A percentile compares a stretch with the other conserved stretches of the same genome.
Evolutionary conservation across 2,113 vertebrate genomes (phyloP).

Genomic region (Hemicordylus capensis): DNA sequence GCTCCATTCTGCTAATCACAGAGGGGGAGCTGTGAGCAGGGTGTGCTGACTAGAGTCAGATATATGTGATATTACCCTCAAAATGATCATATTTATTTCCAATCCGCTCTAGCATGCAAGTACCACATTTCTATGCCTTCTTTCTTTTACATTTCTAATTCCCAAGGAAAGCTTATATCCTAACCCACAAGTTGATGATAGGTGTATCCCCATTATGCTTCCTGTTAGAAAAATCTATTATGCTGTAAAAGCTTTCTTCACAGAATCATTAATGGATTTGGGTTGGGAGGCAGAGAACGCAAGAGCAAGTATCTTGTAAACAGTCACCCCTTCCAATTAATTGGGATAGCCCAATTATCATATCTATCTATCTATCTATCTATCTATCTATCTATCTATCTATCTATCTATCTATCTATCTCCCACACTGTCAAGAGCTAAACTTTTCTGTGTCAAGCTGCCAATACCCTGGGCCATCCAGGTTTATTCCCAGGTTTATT

Average conservation of each 20-base stretch:
- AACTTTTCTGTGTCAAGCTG: background rate
- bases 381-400: background rate
- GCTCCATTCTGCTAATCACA: background rate
- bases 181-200: conserved; percentile 2
- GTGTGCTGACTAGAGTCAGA: background rate
- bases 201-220: background rate
- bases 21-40: background rate
- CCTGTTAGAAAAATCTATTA: background rate
- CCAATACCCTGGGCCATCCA: no score
- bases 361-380: background rate
- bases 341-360: conserved; percentile 42
- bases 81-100: background rate
- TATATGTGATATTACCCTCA: background rate
- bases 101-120: background rate
- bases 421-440: no score
- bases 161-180: conserved; percentile 36
- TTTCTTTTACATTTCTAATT: conserved; percentile 13
- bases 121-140: background rate
- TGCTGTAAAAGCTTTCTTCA: conserved; percentile 23
- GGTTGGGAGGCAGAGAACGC: background rate
- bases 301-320: conserved; percentile 22
- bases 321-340: conserved; percentile 8
- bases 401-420: no score
- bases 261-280: background rate
- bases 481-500: background rate